phyloP scores from a whole-genome alignment of 2,113 vertebrate genomes.

The Phylloscopus whistleri region DNA sequence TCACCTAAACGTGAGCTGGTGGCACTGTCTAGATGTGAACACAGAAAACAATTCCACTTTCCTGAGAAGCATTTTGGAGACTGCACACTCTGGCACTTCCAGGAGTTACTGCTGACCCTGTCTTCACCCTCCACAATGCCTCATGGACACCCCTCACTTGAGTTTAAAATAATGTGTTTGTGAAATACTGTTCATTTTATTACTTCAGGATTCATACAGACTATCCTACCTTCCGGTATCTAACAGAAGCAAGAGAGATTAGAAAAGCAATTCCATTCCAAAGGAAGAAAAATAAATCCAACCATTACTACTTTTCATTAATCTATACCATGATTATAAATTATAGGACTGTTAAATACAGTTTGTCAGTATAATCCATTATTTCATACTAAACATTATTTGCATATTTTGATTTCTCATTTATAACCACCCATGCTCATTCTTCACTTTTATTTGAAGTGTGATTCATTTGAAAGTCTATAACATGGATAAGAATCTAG shows the following conservation, averaged over 20 bases:
- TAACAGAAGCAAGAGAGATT: background rate
- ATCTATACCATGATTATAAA: constrained; percentile 27
- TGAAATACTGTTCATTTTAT: background rate
- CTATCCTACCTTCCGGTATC: background rate
- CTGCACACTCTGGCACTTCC: background rate
- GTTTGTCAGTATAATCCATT: constrained; percentile 8
- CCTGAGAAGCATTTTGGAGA: background rate
- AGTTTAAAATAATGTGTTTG: background rate
- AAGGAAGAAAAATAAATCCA: constrained; percentile 25
- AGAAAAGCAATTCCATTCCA: background rate
- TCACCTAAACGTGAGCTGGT: background rate
- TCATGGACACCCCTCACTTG: background rate
- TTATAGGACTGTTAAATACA: constrained; percentile 25
- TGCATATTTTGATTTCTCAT: constrained; percentile 52
- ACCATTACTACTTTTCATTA: constrained; percentile 1
- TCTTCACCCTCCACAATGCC: background rate
- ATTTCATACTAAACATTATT: constrained; percentile 37
- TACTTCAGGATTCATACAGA: background rate
- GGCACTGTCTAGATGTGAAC: background rate
- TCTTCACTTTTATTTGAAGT: constrained; percentile 56
- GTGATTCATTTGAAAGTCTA: constrained; percentile 42
- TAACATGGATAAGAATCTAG: constrained; percentile 31
- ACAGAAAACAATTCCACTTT: background rate
- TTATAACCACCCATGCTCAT: constrained; percentile 31
- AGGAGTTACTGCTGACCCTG: background rate